Evolutionary conservation across 2,888 invertebrate species (phyloP), one percentile per base, ranked within the genome.

Genomic region (Ennomos fuscantarius): DNA sequence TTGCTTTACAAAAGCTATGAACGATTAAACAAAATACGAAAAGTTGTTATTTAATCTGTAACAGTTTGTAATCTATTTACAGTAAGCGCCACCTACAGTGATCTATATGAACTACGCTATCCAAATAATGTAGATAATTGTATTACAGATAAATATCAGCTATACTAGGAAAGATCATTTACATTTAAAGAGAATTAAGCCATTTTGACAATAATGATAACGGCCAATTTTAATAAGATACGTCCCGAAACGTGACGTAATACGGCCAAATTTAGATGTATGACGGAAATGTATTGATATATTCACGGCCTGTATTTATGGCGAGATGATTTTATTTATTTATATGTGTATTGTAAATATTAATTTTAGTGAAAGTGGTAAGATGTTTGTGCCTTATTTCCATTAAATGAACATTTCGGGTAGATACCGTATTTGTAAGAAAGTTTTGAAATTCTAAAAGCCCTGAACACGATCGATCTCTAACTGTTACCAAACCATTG

Each of bases 381-480:
- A 70, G 70, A 69, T 75, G 73, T 74, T 78, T 78, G 86, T 86
- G 86, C 86, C 86, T 86, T 86, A 80, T 72, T 73, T 76, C 74
- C 75, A 76, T 74, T 73, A 72, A 42, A 68, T 33, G 34, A 57
- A 39, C 41, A 55, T 43, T 62, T 43, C 50, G 32, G 66, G 65
- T 63, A 66, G 61, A 62, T 69, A 52, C 51, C 6, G 61, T 44
- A 56, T 67, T 68, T 64, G 49, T 51, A 59, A 46, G 53, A 15
- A 36, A 13, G 24, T 15, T 40, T 39, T 34, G 33, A 35, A 55
- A 31, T 45, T 40, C n/a, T 41, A 15, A 50, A 11, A 40, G 9
- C n/a, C 9, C 6, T 8, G 24, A 36, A 8, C 9, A 24, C 49
- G 11, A 40, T 5, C 40, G 41, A 41, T 49, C 41, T 49, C 31